phyloP scores from a whole-genome alignment of 2,113 vertebrate species.

The Nettapus auritus region DNA sequence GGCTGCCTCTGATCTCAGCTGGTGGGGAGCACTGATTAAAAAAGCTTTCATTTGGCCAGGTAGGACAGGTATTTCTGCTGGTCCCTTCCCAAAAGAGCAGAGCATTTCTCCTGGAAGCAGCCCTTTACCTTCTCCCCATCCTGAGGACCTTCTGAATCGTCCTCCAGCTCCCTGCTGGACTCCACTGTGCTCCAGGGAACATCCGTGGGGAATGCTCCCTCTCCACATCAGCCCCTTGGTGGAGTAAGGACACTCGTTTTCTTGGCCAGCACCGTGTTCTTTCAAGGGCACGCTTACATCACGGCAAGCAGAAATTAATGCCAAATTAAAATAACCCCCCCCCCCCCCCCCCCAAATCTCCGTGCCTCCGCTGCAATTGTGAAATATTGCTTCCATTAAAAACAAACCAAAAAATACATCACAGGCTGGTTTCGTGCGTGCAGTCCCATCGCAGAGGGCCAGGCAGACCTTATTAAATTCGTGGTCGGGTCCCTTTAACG shows the following conservation, averaged over 20 bases:
- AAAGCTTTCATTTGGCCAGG: background rate
- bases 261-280: background rate
- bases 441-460: background rate
- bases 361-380: background rate
- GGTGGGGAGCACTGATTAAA: background rate
- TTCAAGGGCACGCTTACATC: background rate
- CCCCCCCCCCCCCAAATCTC: background rate
- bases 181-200: too few relatives aligned
- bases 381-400: background rate
- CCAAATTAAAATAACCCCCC: background rate
- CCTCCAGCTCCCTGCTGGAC: background rate
- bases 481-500: background rate
- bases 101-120: background rate
- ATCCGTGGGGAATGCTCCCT: too few relatives aligned
- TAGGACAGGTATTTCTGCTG: background rate
- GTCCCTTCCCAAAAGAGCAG: fast-evolving
- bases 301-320: background rate
- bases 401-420: background rate
- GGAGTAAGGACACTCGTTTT: background rate
- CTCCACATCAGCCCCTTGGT: fast-evolving
- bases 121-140: background rate
- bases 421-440: fast-evolving
- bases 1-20: background rate
- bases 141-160: fast-evolving
- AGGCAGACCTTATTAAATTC: fast-evolving